These are phyloP conservation scores for Fulica atra DNA, from an alignment of 2,113 vertebrate genomes.

Conservation along the genomic window DNA sequence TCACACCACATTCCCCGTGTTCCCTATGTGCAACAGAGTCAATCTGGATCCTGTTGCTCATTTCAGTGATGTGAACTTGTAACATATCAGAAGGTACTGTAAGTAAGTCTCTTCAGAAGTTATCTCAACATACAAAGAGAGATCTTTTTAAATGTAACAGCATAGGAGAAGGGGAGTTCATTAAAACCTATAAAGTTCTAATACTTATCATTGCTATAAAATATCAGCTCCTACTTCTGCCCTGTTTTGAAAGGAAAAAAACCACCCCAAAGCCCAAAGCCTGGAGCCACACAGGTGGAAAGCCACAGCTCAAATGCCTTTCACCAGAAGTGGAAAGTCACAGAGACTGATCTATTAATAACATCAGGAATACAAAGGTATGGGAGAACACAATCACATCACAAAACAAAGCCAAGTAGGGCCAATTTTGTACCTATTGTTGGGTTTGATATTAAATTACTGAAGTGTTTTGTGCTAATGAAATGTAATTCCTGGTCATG, in stretches of 20 bases:
- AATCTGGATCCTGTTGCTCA: not conserved
- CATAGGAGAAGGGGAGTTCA: not conserved
- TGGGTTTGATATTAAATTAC: not conserved
- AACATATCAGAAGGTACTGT: not conserved
- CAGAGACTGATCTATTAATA: not conserved
- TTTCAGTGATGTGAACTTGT: not conserved
- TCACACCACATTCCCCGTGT: not conserved
- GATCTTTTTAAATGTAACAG: fast-evolving
- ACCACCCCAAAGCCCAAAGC: not conserved
- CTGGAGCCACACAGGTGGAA: not conserved
- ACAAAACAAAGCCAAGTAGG: not conserved
- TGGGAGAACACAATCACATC: not conserved
- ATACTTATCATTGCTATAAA: not conserved
- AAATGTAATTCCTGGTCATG: not conserved
- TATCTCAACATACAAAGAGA: not conserved
- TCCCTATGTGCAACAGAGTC: not conserved
- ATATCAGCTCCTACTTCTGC: not conserved
- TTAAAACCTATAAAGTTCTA: not conserved
- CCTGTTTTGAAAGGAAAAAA: not conserved
- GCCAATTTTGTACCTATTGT: not conserved
- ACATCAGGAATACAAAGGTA: not conserved
- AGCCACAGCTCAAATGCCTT: not conserved
- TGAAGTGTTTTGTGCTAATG: not conserved
- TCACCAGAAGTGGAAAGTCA: not conserved
- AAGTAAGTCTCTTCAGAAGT: not conserved